A percentile compares a stretch with the other conserved stretches of the same genome.
Evolutionary conservation across 1,140 invertebrate genomes (phyloP).

Genomic region (Tetramorium alpestre): DNA sequence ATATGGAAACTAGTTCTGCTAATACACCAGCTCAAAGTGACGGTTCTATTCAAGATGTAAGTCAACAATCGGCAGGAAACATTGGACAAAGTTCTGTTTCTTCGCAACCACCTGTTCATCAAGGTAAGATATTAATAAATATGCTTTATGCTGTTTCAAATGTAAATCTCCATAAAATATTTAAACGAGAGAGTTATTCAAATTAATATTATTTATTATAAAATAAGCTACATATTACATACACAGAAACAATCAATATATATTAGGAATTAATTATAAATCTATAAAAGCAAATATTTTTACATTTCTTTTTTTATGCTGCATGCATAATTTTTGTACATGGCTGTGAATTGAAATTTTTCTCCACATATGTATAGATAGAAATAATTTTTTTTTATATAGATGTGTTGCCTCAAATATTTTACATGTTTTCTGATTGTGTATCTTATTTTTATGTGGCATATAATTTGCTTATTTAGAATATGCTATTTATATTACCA

Average conservation of each 20-base stretch:
- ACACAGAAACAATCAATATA: neutral
- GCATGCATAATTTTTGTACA: conserved; percentile 45
- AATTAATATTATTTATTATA: conserved; percentile 8
- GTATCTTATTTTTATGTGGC: neutral
- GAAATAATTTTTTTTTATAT: conserved; percentile 1
- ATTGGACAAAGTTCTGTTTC: conserved; percentile 79
- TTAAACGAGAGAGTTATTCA: neutral
- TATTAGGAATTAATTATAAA: conserved; percentile 19
- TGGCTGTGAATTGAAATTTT: conserved; percentile 20
- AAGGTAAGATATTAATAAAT: conserved; percentile 78
- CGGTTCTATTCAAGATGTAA: conserved; percentile 81
- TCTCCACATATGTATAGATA: neutral
- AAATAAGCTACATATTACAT: conserved; percentile 8
- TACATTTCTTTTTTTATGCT: conserved; percentile 38
- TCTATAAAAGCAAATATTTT: neutral
- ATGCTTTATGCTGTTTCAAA: neutral
- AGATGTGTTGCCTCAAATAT: conserved; percentile 13
- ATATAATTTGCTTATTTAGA: conserved; percentile 28
- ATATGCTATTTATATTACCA: conserved; percentile 9
- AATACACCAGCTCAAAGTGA: conserved; percentile 81
- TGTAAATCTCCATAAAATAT: conserved; percentile 3
- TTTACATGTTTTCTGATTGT: neutral
- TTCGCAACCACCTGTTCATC: conserved; percentile 81
- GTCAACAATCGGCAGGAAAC: conserved; percentile 80
- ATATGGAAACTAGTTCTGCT: conserved; percentile 82